phyloP scores from a whole-genome alignment of 2,888 invertebrate species.

The Lacanobia wlatinum region DNA sequence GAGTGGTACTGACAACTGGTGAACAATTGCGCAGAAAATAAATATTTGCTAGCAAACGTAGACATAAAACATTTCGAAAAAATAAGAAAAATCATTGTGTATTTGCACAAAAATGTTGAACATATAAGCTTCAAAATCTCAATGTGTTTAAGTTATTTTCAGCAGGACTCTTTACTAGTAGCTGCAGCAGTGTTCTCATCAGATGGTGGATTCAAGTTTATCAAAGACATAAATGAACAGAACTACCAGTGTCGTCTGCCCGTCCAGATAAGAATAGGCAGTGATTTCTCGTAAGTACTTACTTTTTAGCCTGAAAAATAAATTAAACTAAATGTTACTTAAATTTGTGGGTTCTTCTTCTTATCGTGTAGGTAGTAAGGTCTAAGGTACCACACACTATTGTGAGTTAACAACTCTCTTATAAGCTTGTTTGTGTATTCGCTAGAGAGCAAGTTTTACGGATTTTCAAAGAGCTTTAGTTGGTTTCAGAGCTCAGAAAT shows the following conservation, averaged over 20 bases:
- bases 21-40: too few relatives aligned
- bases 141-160: background rate
- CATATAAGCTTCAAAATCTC: too few relatives aligned
- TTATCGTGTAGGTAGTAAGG: too few relatives aligned
- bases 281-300: constrained; percentile 78
- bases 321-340: background rate
- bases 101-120: too few relatives aligned
- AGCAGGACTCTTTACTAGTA: constrained; percentile 73
- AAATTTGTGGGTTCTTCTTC: too few relatives aligned
- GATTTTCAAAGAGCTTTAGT: too few relatives aligned
- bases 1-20: too few relatives aligned
- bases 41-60: too few relatives aligned
- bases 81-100: too few relatives aligned
- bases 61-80: too few relatives aligned
- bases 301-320: background rate
- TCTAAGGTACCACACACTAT: too few relatives aligned
- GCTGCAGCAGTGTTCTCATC: constrained; percentile 70
- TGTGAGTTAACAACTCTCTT: background rate
- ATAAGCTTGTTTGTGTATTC: background rate
- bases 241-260: constrained; percentile 73
- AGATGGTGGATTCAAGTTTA: constrained; percentile 73
- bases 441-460: background rate
- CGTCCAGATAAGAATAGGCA: constrained; percentile 75
- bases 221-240: constrained; percentile 59
- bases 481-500: background rate